These are phyloP conservation scores for Colossoma macropomum DNA, from an alignment of 2,113 vertebrate species.

Conservation along the genomic window DNA sequence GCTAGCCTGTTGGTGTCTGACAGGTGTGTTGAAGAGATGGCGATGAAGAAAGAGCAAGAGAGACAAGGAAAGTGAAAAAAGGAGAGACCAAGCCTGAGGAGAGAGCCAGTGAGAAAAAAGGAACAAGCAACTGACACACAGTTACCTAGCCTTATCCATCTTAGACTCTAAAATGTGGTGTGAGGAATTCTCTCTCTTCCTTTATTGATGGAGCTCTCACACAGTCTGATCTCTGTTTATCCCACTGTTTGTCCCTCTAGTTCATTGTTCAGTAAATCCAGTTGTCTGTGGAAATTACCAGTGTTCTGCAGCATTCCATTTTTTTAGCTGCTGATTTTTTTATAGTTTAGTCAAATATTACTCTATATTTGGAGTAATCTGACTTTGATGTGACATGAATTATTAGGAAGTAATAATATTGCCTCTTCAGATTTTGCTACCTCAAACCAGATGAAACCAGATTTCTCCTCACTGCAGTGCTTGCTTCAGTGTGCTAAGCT, in stretches of 20 bases:
- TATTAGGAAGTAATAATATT: too few relatives aligned
- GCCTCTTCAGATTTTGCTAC: too few relatives aligned
- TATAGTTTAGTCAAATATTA: not conserved
- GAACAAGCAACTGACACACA: not conserved
- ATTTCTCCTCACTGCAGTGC: too few relatives aligned
- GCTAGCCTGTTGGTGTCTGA: too few relatives aligned
- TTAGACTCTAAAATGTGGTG: not conserved
- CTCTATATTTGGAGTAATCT: not conserved
- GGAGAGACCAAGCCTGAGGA: not conserved
- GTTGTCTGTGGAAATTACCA: not conserved
- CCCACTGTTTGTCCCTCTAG: not conserved
- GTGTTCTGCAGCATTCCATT: not conserved
- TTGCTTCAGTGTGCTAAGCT: too few relatives aligned
- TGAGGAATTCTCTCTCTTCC: not conserved
- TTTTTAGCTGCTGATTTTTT: not conserved
- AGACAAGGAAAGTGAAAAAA: not conserved
- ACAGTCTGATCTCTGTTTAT: not conserved
- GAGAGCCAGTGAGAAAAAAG: not conserved
- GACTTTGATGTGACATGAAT: not conserved
- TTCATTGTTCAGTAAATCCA: not conserved
- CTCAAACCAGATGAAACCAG: too few relatives aligned
- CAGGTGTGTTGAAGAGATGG: not conserved
- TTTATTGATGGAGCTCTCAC: slow-evolving; percentile 8
- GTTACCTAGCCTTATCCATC: too few relatives aligned
- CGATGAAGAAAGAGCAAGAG: not conserved